Evolutionary conservation across 2,797 vertebrate species (phyloP), one percentile per base, ranked within the genome.

Genomic region (Neosalanx taihuensis): DNA sequence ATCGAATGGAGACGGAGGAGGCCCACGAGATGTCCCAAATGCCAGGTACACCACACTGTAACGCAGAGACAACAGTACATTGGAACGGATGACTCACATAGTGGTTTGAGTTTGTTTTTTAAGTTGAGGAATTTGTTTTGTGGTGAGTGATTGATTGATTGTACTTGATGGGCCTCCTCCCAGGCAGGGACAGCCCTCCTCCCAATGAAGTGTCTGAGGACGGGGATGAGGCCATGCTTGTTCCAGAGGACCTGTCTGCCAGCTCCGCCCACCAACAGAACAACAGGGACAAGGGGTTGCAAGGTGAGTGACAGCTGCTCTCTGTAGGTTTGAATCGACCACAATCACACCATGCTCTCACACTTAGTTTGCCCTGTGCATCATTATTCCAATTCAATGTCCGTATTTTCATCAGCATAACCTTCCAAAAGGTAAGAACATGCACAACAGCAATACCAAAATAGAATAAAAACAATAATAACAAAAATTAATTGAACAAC

Each of bases 1-100:
- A 95, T 90, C 96, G 95, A 92, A 99, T 99, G 98, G 97, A 99
- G 89, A 94, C 94, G 73, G 96, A 98, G 86, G 96, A 98, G 90
- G 90, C 93, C 86, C 97, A 97, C 92, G 98, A 99, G 91, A 94
- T 98, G 94, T 93, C 95, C 93, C 97, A 96, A 85, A 94, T 97
- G 94, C 94, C 96, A 97, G 98, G 97, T 99, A 94, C 46, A 1
- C 15, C 78, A 73, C 49, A 46, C 77, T 74, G 69, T 83, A 69
- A 86, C 87, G 89, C 86, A 18, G 7, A 60, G 58, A 60, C 10
- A 3, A 60, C 58, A 20, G n/a, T 60, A 46, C 75, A 60, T 53
- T 18, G 7, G 64, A 35, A 73, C 2, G 53, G n/a, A 69, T 69
- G 33, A 20, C 70, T 59, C 30, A 70, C 13, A 9, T 4, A 58